Evolutionary conservation across 2,888 invertebrate genomes (phyloP).

Genomic region (Lasioglossum marginatum): DNA sequence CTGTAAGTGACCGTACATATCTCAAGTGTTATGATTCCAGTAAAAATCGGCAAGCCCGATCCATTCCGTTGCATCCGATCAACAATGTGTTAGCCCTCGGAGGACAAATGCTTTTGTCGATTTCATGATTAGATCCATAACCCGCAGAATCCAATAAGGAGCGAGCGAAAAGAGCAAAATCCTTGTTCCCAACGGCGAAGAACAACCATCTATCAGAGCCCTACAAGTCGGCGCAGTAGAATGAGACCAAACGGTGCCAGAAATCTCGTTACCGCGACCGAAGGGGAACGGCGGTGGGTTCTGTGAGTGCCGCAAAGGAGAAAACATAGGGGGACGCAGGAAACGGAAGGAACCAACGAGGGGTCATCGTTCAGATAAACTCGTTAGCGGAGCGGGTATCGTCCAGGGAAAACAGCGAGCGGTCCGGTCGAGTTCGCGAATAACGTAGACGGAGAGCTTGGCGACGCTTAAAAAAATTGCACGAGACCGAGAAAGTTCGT

Average conservation of each 20-base stretch:
- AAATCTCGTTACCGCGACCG: conserved; percentile 26
- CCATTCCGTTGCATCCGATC: too few relatives aligned
- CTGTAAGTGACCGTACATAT: too few relatives aligned
- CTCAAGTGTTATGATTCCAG: too few relatives aligned
- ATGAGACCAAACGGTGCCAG: conserved; percentile 2
- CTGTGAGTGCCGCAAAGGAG: neutral
- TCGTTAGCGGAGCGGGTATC: conserved; percentile 48
- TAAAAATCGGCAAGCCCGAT: too few relatives aligned
- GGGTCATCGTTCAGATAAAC: conserved; percentile 38
- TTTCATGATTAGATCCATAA: neutral
- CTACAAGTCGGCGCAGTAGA: neutral
- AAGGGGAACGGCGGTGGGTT: neutral
- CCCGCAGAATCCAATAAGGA: neutral
- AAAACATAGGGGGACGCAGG: neutral
- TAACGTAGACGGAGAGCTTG: neutral
- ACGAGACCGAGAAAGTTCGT: conserved; percentile 63
- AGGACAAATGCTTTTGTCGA: neutral
- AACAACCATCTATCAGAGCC: neutral
- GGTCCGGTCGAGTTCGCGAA: neutral
- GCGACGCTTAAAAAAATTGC: conserved; percentile 40
- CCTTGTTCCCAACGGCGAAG: neutral
- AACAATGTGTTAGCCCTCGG: neutral
- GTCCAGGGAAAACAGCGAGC: conserved; percentile 40
- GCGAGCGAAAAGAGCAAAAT: neutral
- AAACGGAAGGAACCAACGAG: conserved; percentile 22